A percentile compares a stretch with the other conserved stretches of the same genome.
phyloP scores from a whole-genome alignment of 2,113 vertebrate species.

The Naja naja region DNA sequence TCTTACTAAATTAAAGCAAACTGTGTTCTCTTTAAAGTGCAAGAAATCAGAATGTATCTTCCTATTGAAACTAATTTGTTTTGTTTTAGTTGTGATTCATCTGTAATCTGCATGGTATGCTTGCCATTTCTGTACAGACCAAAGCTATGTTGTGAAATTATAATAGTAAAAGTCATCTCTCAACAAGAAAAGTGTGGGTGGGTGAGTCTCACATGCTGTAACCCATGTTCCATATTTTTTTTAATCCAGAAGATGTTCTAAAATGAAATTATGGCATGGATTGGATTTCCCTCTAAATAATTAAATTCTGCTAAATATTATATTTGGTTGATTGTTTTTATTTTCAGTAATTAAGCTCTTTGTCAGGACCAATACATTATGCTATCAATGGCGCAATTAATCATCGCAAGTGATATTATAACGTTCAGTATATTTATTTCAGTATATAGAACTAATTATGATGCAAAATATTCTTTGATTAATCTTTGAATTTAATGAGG shows the following conservation, averaged over 20 bases:
- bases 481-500: constrained; percentile 6
- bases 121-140: background rate
- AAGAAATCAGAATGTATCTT: background rate
- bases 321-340: background rate
- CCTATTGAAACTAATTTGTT: background rate
- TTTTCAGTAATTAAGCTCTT: constrained; percentile 31
- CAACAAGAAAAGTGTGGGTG: background rate
- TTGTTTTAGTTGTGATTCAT: background rate
- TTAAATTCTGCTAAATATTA: constrained; percentile 2
- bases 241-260: background rate
- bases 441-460: constrained; percentile 34
- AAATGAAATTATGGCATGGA: background rate
- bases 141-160: background rate
- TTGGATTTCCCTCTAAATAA: background rate
- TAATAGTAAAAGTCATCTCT: background rate
- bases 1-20: background rate
- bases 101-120: background rate
- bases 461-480: constrained; percentile 17
- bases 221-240: background rate
- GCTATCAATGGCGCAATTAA: constrained; percentile 44
- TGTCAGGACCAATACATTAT: constrained; percentile 46
- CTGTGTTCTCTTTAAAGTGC: background rate
- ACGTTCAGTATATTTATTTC: constrained; percentile 47
- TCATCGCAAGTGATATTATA: constrained; percentile 18
- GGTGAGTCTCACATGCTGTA: background rate